Conservation (phyloP, 1,140 invertebrate genomes). For the Drosophila fuyamai region DNA sequence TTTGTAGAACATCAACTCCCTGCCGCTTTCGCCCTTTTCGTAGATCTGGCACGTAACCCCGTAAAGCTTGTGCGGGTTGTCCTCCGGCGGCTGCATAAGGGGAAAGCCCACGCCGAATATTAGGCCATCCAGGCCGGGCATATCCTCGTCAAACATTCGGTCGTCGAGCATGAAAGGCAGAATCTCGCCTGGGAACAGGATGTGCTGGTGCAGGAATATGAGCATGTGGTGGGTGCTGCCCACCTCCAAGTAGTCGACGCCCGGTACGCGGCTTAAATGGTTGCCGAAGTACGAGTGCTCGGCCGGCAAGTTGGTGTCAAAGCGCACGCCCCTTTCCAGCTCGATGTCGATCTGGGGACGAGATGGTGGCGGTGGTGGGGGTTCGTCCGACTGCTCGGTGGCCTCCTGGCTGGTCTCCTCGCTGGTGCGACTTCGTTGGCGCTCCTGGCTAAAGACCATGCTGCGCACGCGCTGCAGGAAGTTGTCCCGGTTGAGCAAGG, state of each 20-base stretch:
- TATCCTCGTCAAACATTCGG: slow-evolving; percentile 69
- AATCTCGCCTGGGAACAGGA: slow-evolving; percentile 90
- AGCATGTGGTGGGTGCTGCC: slow-evolving; percentile 86
- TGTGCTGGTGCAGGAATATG: slow-evolving; percentile 86
- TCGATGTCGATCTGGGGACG: slow-evolving; percentile 42
- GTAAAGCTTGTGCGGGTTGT: slow-evolving; percentile 63
- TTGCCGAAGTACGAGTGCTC: slow-evolving; percentile 82
- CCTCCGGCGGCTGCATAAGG: slow-evolving; percentile 54
- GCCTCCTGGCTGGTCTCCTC: slow-evolving; percentile 47
- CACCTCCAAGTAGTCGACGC: slow-evolving; percentile 75
- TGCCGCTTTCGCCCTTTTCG: slow-evolving; percentile 69
- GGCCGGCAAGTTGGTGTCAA: slow-evolving; percentile 79
- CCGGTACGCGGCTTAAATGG: slow-evolving; percentile 72
- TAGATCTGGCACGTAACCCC: slow-evolving; percentile 84
- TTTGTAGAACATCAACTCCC: slow-evolving; percentile 67
- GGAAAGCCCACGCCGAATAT: slow-evolving; percentile 79
- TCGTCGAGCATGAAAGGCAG: slow-evolving; percentile 88
- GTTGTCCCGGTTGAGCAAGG: slow-evolving; percentile 61
- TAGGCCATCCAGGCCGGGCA: slow-evolving; percentile 65
- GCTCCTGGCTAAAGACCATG: slow-evolving; percentile 75
- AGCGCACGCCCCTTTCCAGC: slow-evolving; percentile 64
- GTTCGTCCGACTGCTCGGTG: slow-evolving; percentile 5
- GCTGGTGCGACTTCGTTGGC: slow-evolving; percentile 45
- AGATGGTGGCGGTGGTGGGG: slow-evolving; percentile 9
- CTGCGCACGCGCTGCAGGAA: slow-evolving; percentile 74